Evolutionary conservation across 2,888 invertebrate species (phyloP).

Genomic region (Morinoia aosen): DNA sequence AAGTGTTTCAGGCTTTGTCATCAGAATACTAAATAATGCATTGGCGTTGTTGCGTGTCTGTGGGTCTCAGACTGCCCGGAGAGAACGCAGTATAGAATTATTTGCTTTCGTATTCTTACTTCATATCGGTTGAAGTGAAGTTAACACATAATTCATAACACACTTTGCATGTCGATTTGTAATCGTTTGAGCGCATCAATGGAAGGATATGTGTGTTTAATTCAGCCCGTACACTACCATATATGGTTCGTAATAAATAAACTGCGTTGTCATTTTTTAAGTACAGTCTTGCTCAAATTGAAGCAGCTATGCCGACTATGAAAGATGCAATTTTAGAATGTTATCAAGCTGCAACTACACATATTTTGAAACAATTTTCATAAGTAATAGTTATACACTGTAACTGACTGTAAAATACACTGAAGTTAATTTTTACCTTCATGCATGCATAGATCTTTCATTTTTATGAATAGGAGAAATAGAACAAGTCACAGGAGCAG

Average conservation of each 20-base stretch:
- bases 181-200: background rate
- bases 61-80: background rate
- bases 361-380: too few relatives aligned
- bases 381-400: too few relatives aligned
- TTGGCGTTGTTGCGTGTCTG: background rate
- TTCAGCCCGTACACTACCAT: background rate
- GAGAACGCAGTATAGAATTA: background rate
- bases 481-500: too few relatives aligned
- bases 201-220: background rate
- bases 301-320: background rate
- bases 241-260: too few relatives aligned
- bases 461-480: too few relatives aligned
- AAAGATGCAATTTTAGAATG: background rate
- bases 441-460: too few relatives aligned
- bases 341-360: too few relatives aligned
- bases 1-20: conserved; percentile 4
- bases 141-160: background rate
- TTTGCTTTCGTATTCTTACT: background rate
- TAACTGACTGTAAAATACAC: too few relatives aligned
- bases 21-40: background rate
- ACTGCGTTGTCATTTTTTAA: background rate
- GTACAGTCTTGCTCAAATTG: background rate
- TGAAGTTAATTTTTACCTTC: too few relatives aligned
- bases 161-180: background rate
- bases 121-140: background rate